Percentiles rank a stretch among this genome's conserved stretches.
Evolutionary conservation across 2,113 vertebrate species (phyloP).

Genomic region (Oryzias melastigma): DNA sequence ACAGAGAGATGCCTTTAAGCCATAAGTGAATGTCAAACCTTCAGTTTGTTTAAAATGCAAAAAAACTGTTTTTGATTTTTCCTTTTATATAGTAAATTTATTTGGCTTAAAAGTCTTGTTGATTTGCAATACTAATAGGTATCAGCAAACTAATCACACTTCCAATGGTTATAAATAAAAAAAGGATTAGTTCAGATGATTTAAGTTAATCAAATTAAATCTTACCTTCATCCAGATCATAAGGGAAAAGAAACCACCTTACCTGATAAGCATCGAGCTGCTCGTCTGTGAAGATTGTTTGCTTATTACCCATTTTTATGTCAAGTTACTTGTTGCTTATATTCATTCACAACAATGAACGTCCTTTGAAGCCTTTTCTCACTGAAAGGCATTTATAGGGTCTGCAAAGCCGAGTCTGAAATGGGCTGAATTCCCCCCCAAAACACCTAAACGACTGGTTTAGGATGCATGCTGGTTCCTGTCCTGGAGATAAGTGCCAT

Average conservation of each 20-base stretch:
- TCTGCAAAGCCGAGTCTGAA: slow-evolving; percentile 62
- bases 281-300: slow-evolving; percentile 96
- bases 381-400: slow-evolving; percentile 81
- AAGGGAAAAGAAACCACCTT: slow-evolving; percentile 46
- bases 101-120: no score
- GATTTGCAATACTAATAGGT: background rate
- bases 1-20: slow-evolving; percentile 10
- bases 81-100: no score
- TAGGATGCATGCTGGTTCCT: slow-evolving; percentile 17
- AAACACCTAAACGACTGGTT: background rate
- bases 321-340: slow-evolving; percentile 73
- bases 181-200: no score
- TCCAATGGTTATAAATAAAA: background rate
- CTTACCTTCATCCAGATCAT: background rate
- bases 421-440: slow-evolving; percentile 56
- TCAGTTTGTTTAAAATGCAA: background rate
- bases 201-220: background rate
- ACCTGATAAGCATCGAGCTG: slow-evolving; percentile 96
- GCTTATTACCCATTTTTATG: slow-evolving; percentile 94
- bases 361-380: slow-evolving; percentile 69
- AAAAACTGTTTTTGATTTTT: no score
- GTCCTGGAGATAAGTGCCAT: slow-evolving; percentile 43
- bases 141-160: background rate
- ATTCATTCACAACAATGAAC: slow-evolving; percentile 80
- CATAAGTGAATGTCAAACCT: slow-evolving; percentile 8